phyloP scores from a whole-genome alignment of 2,888 invertebrate species.

The Calliopum simillimum region DNA sequence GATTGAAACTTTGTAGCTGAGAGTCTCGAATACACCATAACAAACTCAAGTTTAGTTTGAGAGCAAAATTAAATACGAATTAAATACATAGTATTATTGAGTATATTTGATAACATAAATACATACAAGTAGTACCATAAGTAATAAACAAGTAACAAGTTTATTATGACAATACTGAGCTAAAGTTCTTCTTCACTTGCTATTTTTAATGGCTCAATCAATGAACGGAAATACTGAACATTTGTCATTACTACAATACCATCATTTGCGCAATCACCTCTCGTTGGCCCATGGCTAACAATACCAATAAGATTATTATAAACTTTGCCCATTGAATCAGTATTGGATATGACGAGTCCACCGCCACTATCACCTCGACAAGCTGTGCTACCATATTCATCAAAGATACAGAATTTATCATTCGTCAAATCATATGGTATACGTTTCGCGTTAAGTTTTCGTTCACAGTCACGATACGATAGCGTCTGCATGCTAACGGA shows the following conservation, averaged over 20 bases:
- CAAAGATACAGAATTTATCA: conserved; percentile 34
- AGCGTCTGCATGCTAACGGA: conserved; percentile 31
- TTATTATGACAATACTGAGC: no score
- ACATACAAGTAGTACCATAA: no score
- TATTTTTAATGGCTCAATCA: not conserved
- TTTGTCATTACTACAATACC: conserved; percentile 38
- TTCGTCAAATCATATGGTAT: conserved; percentile 25
- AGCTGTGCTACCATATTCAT: conserved; percentile 21
- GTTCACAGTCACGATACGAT: conserved; percentile 23
- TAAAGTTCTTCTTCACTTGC: no score
- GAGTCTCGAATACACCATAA: no score
- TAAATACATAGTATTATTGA: no score
- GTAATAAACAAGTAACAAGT: no score
- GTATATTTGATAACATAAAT: no score
- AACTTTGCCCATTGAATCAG: not conserved
- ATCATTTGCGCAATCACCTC: conserved; percentile 32
- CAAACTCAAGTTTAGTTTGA: no score
- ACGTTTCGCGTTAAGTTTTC: not conserved
- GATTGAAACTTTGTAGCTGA: no score
- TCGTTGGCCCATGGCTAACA: conserved; percentile 30
- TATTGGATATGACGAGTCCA: conserved; percentile 19
- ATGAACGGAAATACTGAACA: conserved; percentile 22
- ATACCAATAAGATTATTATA: conserved; percentile 21
- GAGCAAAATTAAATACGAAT: no score
- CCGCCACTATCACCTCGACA: conserved; percentile 36